Percentiles rank a stretch among this genome's conserved stretches.
Conservation (phyloP, 2,888 invertebrate species). For the Acleris laterana region DNA sequence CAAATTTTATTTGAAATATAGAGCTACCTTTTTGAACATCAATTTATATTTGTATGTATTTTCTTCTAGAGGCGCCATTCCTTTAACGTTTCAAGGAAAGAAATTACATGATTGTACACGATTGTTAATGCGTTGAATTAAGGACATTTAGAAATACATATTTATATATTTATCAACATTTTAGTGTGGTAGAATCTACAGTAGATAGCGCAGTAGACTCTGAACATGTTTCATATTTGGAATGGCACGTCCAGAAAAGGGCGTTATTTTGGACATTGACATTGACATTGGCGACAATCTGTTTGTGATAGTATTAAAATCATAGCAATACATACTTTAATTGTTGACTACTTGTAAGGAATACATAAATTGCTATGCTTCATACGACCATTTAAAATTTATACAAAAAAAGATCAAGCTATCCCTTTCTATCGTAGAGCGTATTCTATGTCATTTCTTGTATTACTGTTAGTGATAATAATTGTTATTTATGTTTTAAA, state of each 20-base stretch:
- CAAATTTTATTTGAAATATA: constrained; percentile 60
- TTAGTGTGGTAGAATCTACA: too few species aligned
- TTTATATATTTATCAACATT: background rate
- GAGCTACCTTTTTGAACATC: constrained; percentile 61
- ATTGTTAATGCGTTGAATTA: too few species aligned
- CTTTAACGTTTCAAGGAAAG: too few species aligned
- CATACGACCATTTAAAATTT: constrained; percentile 12
- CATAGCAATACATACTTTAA: constrained; percentile 43
- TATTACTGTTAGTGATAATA: constrained; percentile 57
- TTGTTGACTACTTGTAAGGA: constrained; percentile 83
- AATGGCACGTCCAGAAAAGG: too few species aligned
- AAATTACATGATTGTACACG: too few species aligned
- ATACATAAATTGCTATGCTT: constrained; percentile 59
- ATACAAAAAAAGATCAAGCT: constrained; percentile 51
- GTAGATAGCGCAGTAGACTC: too few species aligned
- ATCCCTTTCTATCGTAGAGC: constrained; percentile 44
- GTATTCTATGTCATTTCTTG: constrained; percentile 43
- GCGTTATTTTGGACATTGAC: background rate
- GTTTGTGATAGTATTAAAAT: constrained; percentile 24
- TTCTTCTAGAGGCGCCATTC: too few species aligned
- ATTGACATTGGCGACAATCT: constrained; percentile 6
- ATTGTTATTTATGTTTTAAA: constrained; percentile 38
- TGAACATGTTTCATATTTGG: too few species aligned
- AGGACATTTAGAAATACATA: background rate
- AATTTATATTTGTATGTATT: constrained; percentile 39